Evolutionary conservation across 2,888 invertebrate species (phyloP).

Genomic region (Ophraella communa): DNA sequence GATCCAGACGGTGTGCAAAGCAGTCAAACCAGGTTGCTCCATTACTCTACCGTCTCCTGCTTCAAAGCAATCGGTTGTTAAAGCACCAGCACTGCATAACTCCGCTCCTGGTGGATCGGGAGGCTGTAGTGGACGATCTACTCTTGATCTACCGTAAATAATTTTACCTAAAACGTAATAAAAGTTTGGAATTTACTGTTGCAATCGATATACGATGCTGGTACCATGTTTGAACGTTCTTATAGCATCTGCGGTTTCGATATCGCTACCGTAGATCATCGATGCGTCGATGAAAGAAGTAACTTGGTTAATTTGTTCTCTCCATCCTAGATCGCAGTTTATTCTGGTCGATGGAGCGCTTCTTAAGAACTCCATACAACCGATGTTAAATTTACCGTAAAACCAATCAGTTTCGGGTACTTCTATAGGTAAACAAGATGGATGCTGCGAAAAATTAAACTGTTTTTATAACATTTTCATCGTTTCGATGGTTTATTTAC

Average conservation of each 20-base stretch:
- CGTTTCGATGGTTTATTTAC: too few relatives aligned
- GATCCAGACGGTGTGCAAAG: slow-evolving; percentile 78
- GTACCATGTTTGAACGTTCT: slow-evolving; percentile 77
- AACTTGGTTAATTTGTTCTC: slow-evolving; percentile 85
- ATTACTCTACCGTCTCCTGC: slow-evolving; percentile 81
- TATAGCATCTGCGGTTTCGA: slow-evolving; percentile 74
- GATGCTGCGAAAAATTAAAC: slow-evolving; percentile 67
- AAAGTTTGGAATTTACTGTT: background rate
- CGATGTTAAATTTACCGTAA: slow-evolving; percentile 72
- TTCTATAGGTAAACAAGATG: slow-evolving; percentile 83
- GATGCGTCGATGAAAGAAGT: slow-evolving; percentile 85
- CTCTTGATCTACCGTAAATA: slow-evolving; percentile 59
- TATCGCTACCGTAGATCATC: slow-evolving; percentile 80
- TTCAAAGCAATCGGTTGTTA: slow-evolving; percentile 77
- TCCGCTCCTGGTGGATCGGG: slow-evolving; percentile 67
- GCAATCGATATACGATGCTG: background rate
- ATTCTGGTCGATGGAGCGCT: slow-evolving; percentile 82
- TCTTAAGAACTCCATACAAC: slow-evolving; percentile 82
- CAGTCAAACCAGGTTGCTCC: slow-evolving; percentile 81
- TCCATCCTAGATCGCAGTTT: slow-evolving; percentile 80
- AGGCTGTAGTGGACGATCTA: slow-evolving; percentile 64
- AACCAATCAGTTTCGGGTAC: slow-evolving; percentile 77
- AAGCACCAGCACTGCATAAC: slow-evolving; percentile 73
- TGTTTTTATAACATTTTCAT: too few relatives aligned
- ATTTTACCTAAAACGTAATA: slow-evolving; percentile 47